Percentiles rank a stretch among this genome's conserved stretches.
Evolutionary conservation across 2,113 vertebrate genomes (phyloP).

Genomic region (Alligator mississippiensis): DNA sequence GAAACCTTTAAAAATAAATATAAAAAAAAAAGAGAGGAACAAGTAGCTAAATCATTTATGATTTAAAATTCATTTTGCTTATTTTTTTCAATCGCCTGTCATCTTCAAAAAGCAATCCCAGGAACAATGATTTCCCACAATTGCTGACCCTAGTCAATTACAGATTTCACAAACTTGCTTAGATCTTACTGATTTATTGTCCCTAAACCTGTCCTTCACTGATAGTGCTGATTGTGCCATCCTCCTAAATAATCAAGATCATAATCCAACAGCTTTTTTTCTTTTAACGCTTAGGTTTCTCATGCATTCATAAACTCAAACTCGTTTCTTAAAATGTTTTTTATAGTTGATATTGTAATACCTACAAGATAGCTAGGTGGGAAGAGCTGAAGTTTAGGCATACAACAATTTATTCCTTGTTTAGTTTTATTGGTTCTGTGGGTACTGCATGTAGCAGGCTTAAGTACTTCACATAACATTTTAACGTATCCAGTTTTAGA

Average conservation of each 20-base stretch:
- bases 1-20: too few relatives aligned
- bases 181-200: not conserved
- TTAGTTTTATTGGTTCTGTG: not conserved
- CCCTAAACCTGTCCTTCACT: not conserved
- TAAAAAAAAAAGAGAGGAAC: too few relatives aligned
- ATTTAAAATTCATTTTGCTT: too few relatives aligned
- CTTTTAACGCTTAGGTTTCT: not conserved
- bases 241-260: not conserved
- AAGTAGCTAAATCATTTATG: too few relatives aligned
- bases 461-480: too few relatives aligned
- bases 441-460: not conserved
- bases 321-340: not conserved
- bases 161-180: not conserved
- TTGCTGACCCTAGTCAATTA: not conserved
- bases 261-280: not conserved
- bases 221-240: not conserved
- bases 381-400: not conserved
- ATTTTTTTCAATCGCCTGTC: not conserved
- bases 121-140: not conserved
- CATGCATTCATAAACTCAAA: not conserved
- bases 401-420: too few relatives aligned
- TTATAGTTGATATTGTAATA: not conserved
- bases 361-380: not conserved
- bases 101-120: not conserved
- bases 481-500: too few relatives aligned